These are phyloP conservation scores for Esperia sulphurella DNA, from an alignment of 2,888 invertebrate genomes.

Conservation along the genomic window DNA sequence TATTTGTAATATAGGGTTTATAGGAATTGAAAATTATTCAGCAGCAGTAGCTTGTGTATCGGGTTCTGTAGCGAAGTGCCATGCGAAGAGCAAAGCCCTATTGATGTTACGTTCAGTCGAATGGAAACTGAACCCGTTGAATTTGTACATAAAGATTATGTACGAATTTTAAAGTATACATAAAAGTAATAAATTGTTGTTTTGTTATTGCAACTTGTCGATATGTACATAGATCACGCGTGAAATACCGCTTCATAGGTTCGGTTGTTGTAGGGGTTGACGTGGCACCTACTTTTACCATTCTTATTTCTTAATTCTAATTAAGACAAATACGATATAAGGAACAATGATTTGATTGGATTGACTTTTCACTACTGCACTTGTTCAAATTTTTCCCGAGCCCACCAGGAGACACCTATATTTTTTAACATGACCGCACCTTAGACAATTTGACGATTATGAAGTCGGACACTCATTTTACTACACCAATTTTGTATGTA, in stretches of 20 bases:
- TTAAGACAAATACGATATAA: conserved; percentile 37
- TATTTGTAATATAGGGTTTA: conserved; percentile 33
- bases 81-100: conserved; percentile 51
- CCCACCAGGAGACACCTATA: conserved; percentile 54
- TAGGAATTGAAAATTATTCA: conserved; percentile 58
- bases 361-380: conserved; percentile 67
- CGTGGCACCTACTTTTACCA: conserved; percentile 43
- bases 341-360: conserved; percentile 49
- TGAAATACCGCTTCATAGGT: conserved; percentile 51
- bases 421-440: conserved; percentile 65
- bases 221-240: conserved; percentile 67
- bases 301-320: conserved; percentile 34
- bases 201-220: conserved; percentile 71
- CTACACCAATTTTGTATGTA: conserved; percentile 71
- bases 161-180: conserved; percentile 66
- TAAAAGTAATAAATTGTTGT: conserved; percentile 49
- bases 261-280: conserved; percentile 38
- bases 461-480: conserved; percentile 64
- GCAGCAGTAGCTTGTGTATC: conserved; percentile 26
- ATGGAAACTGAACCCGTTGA: conserved; percentile 51
- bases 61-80: conserved; percentile 37
- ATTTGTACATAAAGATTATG: conserved; percentile 64
- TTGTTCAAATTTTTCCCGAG: conserved; percentile 59
- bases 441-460: conserved; percentile 56
- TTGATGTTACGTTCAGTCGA: conserved; percentile 57